Evolutionary conservation across 2,113 vertebrate genomes (phyloP).

Genomic region (Ibidorhyncha struthersii): DNA sequence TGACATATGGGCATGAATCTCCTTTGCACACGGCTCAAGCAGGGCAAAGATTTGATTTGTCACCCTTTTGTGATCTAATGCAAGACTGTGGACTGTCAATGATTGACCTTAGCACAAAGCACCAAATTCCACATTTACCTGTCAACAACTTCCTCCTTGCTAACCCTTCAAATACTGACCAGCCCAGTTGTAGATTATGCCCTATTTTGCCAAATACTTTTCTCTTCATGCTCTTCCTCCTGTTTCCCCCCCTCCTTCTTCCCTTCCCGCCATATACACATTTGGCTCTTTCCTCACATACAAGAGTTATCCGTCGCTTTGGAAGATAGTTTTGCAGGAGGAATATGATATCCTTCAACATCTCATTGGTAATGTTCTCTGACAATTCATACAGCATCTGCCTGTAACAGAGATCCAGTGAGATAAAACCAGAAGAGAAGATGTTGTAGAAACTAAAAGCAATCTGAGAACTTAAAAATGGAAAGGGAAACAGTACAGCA

Average conservation of each 20-base stretch:
- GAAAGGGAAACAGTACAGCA: neutral
- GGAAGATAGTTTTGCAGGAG: conserved; percentile 17
- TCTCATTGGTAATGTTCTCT: conserved; percentile 45
- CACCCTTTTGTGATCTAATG: neutral
- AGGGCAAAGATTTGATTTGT: neutral
- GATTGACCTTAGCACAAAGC: neutral
- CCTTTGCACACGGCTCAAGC: neutral
- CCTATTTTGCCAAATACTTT: neutral
- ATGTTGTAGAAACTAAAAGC: neutral
- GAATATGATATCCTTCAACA: conserved; percentile 47
- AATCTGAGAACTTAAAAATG: neutral
- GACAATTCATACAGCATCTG: conserved; percentile 76
- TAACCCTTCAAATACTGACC: neutral
- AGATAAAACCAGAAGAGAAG: neutral
- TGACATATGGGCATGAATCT: neutral
- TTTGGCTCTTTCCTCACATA: conserved; percentile 30
- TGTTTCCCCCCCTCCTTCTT: neutral
- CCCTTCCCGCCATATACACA: neutral
- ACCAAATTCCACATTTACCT: neutral
- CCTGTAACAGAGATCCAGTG: conserved; percentile 51
- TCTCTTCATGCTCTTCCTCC: neutral
- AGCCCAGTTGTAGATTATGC: neutral
- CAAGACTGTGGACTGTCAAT: neutral
- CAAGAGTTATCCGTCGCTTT: conserved; percentile 9
- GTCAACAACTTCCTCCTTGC: neutral